phyloP scores from a whole-genome alignment of 2,797 vertebrate genomes.

The Ispidina picta region DNA sequence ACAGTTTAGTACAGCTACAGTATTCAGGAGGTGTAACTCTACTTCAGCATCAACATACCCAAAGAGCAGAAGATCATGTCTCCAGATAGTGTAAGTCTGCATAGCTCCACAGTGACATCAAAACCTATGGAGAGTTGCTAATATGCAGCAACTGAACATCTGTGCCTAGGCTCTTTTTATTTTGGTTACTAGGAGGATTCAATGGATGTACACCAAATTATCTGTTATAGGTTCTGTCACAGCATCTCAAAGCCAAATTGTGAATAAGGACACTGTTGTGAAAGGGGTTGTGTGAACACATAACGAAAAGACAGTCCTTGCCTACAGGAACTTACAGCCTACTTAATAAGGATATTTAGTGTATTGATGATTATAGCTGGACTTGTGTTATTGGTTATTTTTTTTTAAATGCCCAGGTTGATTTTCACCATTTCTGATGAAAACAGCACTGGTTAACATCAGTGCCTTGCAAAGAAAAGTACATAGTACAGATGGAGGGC shows the following conservation, averaged over 20 bases:
- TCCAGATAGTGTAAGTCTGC: neutral
- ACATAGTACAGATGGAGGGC: neutral
- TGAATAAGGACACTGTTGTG: neutral
- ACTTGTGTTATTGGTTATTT: neutral
- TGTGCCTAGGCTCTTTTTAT: conserved; percentile 8
- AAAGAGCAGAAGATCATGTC: neutral
- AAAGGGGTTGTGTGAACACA: neutral
- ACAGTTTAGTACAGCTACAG: neutral
- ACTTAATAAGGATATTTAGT: neutral
- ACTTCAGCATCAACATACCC: neutral
- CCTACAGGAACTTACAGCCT: neutral
- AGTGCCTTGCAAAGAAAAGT: neutral
- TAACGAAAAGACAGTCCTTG: neutral
- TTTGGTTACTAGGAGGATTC: conserved; percentile 13
- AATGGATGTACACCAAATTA: neutral
- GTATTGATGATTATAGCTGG: neutral
- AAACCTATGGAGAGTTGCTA: neutral
- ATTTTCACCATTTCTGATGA: neutral
- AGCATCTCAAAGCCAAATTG: neutral
- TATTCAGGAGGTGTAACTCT: neutral
- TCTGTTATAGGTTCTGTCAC: neutral
- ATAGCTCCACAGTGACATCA: neutral
- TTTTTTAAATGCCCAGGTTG: neutral
- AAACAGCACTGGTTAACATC: neutral
- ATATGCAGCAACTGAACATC: conserved; percentile 30